These are phyloP conservation scores for Betta splendens DNA, from an alignment of 2,797 vertebrate genomes.

Conservation along the genomic window DNA sequence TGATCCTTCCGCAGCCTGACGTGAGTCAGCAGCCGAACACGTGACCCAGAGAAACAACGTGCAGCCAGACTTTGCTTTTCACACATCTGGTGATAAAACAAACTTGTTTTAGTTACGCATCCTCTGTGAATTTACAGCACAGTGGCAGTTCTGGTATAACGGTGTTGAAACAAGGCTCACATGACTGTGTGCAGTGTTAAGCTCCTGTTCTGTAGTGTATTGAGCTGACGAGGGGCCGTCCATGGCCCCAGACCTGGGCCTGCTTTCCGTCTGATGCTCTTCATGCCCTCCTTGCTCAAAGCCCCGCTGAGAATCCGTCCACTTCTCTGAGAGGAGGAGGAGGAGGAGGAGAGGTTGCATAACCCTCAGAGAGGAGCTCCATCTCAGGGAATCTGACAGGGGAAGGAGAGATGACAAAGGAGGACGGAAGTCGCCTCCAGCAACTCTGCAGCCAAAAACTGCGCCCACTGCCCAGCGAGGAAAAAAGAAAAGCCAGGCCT, in stretches of 20 bases:
- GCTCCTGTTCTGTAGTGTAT: not conserved
- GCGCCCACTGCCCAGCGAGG: slow-evolving; percentile 37
- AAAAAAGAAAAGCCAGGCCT: slow-evolving; percentile 10
- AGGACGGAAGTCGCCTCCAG: slow-evolving; percentile 68
- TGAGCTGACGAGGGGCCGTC: slow-evolving; percentile 14
- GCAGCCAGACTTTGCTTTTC: too few relatives aligned
- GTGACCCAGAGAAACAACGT: too few relatives aligned
- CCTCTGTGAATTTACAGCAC: too few relatives aligned
- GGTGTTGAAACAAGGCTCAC: not conserved
- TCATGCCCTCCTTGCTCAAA: slow-evolving; percentile 32
- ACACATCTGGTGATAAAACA: too few relatives aligned
- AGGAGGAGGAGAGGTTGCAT: slow-evolving; percentile 52
- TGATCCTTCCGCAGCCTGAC: too few relatives aligned
- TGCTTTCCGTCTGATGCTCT: slow-evolving; percentile 32
- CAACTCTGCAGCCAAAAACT: slow-evolving; percentile 37
- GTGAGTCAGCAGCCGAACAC: too few relatives aligned
- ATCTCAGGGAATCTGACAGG: slow-evolving; percentile 66
- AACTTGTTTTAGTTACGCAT: too few relatives aligned
- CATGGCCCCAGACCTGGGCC: slow-evolving; percentile 19
- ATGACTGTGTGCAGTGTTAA: not conserved
- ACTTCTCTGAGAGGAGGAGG: slow-evolving; percentile 40
- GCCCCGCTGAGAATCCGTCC: slow-evolving; percentile 45
- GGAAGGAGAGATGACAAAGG: slow-evolving; percentile 65
- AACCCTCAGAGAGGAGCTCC: slow-evolving; percentile 60
- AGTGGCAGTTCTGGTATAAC: not conserved